Percentiles rank a stretch among this genome's conserved stretches.
These are phyloP conservation scores for Tyrannus savana DNA, from an alignment of 2,113 vertebrate genomes.

Conservation along the genomic window DNA sequence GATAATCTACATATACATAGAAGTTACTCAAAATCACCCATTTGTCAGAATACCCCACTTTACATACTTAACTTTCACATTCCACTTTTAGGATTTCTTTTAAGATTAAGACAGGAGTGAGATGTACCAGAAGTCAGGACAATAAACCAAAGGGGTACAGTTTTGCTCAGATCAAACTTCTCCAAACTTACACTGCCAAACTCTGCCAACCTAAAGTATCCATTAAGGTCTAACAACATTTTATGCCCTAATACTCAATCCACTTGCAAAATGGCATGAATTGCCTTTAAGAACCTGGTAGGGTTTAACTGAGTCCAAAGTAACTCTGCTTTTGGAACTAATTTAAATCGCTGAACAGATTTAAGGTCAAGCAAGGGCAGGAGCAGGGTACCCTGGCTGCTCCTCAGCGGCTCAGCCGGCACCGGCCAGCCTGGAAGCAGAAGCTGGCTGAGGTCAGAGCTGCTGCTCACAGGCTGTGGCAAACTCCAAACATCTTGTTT, in stretches of 20 bases:
- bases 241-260: not conserved
- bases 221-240: not conserved
- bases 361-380: fast-evolving
- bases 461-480: not conserved
- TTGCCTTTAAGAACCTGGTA: not conserved
- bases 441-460: not conserved
- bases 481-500: not conserved
- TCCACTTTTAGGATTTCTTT: not conserved
- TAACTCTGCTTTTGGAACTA: not conserved
- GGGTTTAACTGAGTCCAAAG: not conserved
- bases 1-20: fast-evolving
- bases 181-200: not conserved
- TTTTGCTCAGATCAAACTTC: not conserved
- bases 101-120: not conserved
- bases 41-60: not conserved
- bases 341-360: not conserved
- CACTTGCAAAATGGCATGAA: not conserved
- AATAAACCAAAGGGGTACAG: not conserved
- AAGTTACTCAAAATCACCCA: not conserved
- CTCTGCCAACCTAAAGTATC: not conserved
- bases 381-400: not conserved
- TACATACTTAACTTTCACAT: not conserved
- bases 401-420: not conserved
- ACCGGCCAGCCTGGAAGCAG: fast-evolving
- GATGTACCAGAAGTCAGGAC: not conserved